Percentiles rank a stretch among this genome's conserved stretches.
Conservation (phyloP, 2,888 invertebrate genomes). For the Callinectes sapidus region DNA sequence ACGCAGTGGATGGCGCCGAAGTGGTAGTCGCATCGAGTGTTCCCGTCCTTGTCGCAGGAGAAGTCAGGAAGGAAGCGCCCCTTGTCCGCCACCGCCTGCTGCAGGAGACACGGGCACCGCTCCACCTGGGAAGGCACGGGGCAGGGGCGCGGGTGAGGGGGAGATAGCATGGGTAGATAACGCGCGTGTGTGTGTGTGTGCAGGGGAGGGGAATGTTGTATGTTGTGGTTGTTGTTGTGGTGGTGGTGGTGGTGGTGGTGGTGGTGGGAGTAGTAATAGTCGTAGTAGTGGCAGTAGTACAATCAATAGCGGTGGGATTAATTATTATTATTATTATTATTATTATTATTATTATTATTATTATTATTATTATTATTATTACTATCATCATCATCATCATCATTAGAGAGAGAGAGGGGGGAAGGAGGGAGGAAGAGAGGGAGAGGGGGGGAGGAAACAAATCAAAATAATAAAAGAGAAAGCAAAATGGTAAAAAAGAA, state of each 20-base stretch:
- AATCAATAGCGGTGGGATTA: too few species aligned
- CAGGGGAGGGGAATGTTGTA: background rate
- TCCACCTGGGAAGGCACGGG: slow-evolving; percentile 74
- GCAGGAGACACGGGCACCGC: slow-evolving; percentile 91
- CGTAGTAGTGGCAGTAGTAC: too few species aligned
- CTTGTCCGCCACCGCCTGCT: slow-evolving; percentile 93
- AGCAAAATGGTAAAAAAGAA: background rate
- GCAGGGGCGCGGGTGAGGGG: background rate
- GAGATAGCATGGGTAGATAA: background rate
- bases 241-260: too few species aligned
- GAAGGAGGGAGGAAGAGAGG: slow-evolving; percentile 30
- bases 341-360: too few species aligned
- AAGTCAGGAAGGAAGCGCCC: slow-evolving; percentile 94
- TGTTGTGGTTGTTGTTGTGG: too few species aligned
- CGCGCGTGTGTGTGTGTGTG: background rate
- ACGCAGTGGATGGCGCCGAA: slow-evolving; percentile 95
- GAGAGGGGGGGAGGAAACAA: slow-evolving; percentile 18
- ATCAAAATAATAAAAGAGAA: background rate
- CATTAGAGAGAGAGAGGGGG: slow-evolving; percentile 9
- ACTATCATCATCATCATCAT: too few species aligned
- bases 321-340: too few species aligned
- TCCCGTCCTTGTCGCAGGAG: slow-evolving; percentile 93
- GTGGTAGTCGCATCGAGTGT: slow-evolving; percentile 89
- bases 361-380: too few species aligned
- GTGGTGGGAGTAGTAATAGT: too few species aligned